These are phyloP conservation scores for Papilio gigon DNA, from an alignment of 2,888 invertebrate species.

Conservation along the genomic window DNA sequence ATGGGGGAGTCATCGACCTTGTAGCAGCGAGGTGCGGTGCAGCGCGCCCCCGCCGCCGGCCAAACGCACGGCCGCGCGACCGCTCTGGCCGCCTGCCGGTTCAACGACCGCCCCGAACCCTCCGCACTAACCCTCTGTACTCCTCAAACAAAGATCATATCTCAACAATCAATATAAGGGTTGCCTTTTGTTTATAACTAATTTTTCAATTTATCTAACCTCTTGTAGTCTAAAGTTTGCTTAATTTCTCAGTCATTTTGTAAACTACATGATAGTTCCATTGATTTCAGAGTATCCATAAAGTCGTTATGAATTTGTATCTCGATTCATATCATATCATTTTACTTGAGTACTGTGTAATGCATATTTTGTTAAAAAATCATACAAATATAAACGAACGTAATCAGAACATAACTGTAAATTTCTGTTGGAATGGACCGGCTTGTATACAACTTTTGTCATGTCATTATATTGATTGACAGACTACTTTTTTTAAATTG, in stretches of 20 bases:
- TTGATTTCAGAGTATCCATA: neutral
- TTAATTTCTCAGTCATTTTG: neutral
- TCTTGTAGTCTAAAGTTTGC: neutral
- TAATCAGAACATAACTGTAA: neutral
- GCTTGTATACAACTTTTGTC: neutral
- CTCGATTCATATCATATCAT: neutral
- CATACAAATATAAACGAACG: too few species aligned
- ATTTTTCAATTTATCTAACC: neutral
- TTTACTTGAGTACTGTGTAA: too few species aligned
- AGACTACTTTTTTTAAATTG: too few species aligned
- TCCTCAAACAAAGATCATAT: conserved; percentile 47
- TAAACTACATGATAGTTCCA: neutral
- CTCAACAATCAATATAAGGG: conserved; percentile 25
- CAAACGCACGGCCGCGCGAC: conserved; percentile 56
- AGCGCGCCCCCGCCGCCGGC: conserved; percentile 57
- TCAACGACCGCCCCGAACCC: conserved; percentile 74
- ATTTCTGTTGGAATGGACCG: neutral
- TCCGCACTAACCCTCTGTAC: conserved; percentile 58
- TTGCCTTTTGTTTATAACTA: conserved; percentile 22
- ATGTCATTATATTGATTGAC: neutral
- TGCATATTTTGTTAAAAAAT: too few species aligned
- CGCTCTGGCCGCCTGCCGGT: conserved; percentile 71
- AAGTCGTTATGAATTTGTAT: neutral
- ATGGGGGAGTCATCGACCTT: conserved; percentile 74
- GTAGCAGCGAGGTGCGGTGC: conserved; percentile 53